These are phyloP conservation scores for Epizoanthus ramosus DNA, from an alignment of 92 coral and sea anemone species.

Conservation along the genomic window DNA sequence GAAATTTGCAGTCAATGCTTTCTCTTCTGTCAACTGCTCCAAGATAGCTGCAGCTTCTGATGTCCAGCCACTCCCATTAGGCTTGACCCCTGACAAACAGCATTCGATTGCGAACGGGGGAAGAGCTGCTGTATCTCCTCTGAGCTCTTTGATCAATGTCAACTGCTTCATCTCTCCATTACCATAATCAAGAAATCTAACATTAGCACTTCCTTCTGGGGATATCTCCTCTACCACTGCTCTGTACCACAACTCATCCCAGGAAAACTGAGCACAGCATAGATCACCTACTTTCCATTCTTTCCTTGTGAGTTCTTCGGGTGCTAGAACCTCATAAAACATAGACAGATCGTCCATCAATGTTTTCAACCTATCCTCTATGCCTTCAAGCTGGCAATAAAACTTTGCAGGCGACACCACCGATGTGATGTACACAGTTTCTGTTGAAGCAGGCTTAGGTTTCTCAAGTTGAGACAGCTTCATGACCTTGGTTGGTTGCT, in stretches of 20 bases:
- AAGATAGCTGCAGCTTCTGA: slow-evolving; percentile 50
- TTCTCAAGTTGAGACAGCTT: slow-evolving; percentile 49
- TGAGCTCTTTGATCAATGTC: slow-evolving; percentile 46
- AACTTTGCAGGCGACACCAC: slow-evolving; percentile 78
- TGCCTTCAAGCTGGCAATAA: slow-evolving; percentile 80
- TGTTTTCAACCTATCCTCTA: slow-evolving; percentile 67
- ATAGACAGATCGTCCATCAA: slow-evolving; percentile 70
- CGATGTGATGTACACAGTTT: slow-evolving; percentile 75
- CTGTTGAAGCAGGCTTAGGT: slow-evolving; percentile 40
- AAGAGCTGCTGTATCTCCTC: slow-evolving; percentile 44
- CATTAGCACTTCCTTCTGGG: slow-evolving; percentile 43
- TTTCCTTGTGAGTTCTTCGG: slow-evolving; percentile 33
- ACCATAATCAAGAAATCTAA: slow-evolving; percentile 91
- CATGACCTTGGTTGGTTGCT: not conserved
- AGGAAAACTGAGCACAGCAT: slow-evolving; percentile 84
- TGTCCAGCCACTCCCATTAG: slow-evolving; percentile 38
- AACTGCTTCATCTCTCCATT: slow-evolving; percentile 67
- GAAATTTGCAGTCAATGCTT: slow-evolving; percentile 58
- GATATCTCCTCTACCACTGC: slow-evolving; percentile 64
- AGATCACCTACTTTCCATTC: slow-evolving; percentile 57
- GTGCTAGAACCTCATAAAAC: slow-evolving; percentile 59
- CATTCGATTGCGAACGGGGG: slow-evolving; percentile 80
- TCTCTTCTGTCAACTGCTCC: slow-evolving; percentile 57
- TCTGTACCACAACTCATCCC: slow-evolving; percentile 87
- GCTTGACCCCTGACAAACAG: slow-evolving; percentile 60